phyloP scores from a whole-genome alignment of 64 coral and sea anemone species.

The Pocillopora verrucosa region DNA sequence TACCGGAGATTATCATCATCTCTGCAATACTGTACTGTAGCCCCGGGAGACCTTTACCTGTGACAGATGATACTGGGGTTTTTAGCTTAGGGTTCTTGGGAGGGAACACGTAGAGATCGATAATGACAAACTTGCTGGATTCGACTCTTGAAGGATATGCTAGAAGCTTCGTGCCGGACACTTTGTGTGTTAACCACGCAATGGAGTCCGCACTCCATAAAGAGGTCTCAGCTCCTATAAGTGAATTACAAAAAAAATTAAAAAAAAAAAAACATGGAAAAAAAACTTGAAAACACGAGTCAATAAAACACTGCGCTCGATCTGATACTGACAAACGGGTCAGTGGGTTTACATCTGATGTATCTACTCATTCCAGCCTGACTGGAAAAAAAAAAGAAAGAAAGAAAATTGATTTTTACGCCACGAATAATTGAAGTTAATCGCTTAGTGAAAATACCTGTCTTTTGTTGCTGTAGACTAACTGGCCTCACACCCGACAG shows the following conservation, averaged over 20 bases:
- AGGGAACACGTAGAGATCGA: conserved; percentile 59
- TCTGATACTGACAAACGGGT: no score
- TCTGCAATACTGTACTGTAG: conserved; percentile 78
- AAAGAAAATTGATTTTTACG: no score
- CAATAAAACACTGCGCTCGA: no score
- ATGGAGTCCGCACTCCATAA: conserved; percentile 71
- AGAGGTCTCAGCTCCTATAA: conserved; percentile 28
- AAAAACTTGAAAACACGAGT: no score
- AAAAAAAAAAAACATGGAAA: background rate
- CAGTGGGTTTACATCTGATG: no score
- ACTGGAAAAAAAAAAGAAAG: no score
- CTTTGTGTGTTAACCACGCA: conserved; percentile 67
- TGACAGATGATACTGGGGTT: background rate
- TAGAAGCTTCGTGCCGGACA: conserved; percentile 64
- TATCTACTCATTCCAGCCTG: no score
- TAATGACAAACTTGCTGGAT: conserved; percentile 51
- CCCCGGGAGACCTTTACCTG: conserved; percentile 24
- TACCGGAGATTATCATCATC: conserved; percentile 67
- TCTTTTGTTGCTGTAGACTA: background rate
- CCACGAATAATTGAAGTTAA: no score
- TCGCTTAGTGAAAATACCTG: background rate
- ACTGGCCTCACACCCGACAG: conserved; percentile 64
- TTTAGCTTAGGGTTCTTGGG: background rate
- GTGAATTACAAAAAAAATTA: background rate
- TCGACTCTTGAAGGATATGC: conserved; percentile 64